Evolutionary conservation across 2,113 vertebrate species (phyloP).

Genomic region (Pachyramphus minor): DNA sequence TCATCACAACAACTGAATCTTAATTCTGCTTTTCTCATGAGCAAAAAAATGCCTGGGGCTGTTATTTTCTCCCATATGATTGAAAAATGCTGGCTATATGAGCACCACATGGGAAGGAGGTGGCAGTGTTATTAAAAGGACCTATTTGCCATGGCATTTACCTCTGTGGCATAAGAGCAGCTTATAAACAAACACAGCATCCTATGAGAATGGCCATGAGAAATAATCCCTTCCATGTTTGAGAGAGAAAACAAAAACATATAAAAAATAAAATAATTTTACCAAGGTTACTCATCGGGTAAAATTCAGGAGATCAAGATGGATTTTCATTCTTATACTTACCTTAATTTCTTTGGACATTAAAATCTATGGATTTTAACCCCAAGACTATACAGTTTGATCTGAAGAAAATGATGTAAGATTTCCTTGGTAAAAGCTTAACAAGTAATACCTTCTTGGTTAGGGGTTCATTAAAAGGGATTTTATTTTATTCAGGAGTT

Average conservation of each 20-base stretch:
- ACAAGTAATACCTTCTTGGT: not conserved
- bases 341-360: not conserved
- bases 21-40: not conserved
- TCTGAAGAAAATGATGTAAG: not conserved
- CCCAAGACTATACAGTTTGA: not conserved
- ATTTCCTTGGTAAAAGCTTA: not conserved
- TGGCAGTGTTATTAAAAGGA: not conserved
- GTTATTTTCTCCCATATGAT: not conserved
- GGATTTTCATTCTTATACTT: not conserved
- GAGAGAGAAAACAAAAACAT: not conserved
- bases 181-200: not conserved
- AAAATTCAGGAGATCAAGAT: not conserved
- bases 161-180: not conserved
- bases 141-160: slow-evolving; percentile 5
- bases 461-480: not conserved
- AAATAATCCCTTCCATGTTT: not conserved
- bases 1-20: not conserved
- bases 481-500: not conserved
- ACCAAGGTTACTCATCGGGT: not conserved
- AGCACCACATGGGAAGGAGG: not conserved
- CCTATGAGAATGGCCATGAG: not conserved
- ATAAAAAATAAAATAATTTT: not conserved
- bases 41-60: not conserved
- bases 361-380: not conserved
- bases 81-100: not conserved